A percentile compares a stretch with the other conserved stretches of the same genome.
Evolutionary conservation across 2,888 invertebrate genomes (phyloP).

Genomic region (Dromius quadrimaculatus): DNA sequence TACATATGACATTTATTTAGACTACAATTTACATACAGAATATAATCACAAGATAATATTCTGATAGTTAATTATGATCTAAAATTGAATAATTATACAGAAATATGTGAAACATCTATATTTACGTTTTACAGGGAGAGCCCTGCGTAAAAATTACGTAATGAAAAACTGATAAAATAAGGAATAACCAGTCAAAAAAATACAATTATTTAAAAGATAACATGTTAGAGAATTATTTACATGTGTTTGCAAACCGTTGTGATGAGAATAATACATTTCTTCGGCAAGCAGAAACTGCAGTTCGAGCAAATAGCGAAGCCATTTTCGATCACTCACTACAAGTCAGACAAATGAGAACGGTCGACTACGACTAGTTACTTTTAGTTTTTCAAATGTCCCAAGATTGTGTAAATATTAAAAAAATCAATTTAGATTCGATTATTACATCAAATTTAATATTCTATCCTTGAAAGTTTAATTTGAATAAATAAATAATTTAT

Average conservation of each 20-base stretch:
- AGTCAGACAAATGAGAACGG: conserved; percentile 33
- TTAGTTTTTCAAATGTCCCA: conserved; percentile 2
- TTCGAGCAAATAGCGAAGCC: conserved; percentile 83
- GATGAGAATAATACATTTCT: conserved; percentile 74
- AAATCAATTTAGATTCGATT: neutral
- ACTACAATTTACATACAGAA: too few species aligned
- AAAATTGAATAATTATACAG: too few species aligned
- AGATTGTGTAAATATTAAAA: neutral
- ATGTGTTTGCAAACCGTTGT: conserved; percentile 74
- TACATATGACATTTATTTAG: too few species aligned
- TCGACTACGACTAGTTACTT: conserved; percentile 2
- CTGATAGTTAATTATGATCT: too few species aligned
- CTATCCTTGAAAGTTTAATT: neutral
- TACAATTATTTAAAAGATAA: conserved; percentile 2
- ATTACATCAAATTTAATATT: conserved; percentile 27
- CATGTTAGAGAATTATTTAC: conserved; percentile 67
- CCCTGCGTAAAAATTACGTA: conserved; percentile 48
- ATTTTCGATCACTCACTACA: conserved; percentile 67
- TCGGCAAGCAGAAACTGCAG: conserved; percentile 74
- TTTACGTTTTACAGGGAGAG: conserved; percentile 20
- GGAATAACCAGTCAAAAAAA: neutral
- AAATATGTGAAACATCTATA: conserved; percentile 19
- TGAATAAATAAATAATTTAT: neutral
- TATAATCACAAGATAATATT: too few species aligned
- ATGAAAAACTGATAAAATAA: conserved; percentile 31